phyloP scores from a whole-genome alignment of 2,113 vertebrate species.

The Oncorhynchus mykiss region DNA sequence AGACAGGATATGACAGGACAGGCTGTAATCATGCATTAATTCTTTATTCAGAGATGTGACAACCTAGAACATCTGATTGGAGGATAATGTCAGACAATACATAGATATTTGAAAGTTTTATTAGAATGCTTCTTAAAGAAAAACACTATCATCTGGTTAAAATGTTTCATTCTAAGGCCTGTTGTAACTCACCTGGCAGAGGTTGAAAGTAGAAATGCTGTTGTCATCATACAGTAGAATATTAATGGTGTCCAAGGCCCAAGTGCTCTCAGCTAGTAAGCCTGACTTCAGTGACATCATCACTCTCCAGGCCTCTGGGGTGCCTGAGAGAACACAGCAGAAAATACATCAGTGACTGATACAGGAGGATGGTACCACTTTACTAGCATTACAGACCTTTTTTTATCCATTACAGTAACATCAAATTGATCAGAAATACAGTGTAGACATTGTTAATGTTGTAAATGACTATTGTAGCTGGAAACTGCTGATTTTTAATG shows the following conservation, averaged over 20 bases:
- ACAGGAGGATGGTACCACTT: background rate
- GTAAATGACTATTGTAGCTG: too few relatives aligned
- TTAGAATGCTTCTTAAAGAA: background rate
- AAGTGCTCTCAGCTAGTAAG: conserved; percentile 95
- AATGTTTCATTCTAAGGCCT: background rate
- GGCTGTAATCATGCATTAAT: background rate
- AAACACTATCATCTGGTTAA: background rate
- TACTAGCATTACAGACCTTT: background rate
- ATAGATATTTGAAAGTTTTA: background rate
- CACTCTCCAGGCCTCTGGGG: conserved; percentile 97
- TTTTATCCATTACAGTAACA: too few relatives aligned
- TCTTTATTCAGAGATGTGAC: too few relatives aligned
- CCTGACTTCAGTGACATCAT: conserved; percentile 99
- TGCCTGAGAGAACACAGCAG: conserved; percentile 74
- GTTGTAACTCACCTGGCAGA: conserved; percentile 86
- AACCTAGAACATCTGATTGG: background rate
- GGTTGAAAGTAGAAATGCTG: conserved; percentile 95
- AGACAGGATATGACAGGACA: background rate
- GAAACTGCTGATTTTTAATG: too few relatives aligned
- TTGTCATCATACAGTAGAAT: conserved; percentile 96
- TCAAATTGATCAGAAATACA: too few relatives aligned
- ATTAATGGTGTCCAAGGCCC: conserved; percentile 99
- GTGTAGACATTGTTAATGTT: too few relatives aligned
- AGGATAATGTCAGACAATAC: too few relatives aligned
- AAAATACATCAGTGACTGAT: background rate